Evolutionary conservation across 2,113 vertebrate species (phyloP).

Genomic region (Anseranas semipalmata): DNA sequence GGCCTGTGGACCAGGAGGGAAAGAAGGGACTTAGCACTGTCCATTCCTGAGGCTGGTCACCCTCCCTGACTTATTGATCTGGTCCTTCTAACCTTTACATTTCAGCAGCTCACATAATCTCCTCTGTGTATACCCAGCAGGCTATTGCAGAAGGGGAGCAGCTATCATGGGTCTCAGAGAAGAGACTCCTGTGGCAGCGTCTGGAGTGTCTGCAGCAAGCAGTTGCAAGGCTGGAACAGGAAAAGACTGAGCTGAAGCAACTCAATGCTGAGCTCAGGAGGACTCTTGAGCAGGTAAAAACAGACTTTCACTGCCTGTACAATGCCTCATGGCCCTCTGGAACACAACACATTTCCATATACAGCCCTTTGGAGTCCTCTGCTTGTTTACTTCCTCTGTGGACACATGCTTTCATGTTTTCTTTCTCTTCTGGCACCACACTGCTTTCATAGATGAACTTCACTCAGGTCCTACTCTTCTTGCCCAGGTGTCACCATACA

Average conservation of each 20-base stretch:
- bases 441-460: neutral
- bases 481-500: neutral
- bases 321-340: neutral
- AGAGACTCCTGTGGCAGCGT: conserved; percentile 20
- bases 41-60: neutral
- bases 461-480: neutral
- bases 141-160: neutral
- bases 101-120: neutral
- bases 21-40: neutral
- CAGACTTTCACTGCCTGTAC: neutral
- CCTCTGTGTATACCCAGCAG: conserved; percentile 28
- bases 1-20: neutral
- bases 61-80: neutral
- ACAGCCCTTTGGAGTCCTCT: neutral
- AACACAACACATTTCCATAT: accelerated
- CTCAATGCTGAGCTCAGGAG: conserved; percentile 67
- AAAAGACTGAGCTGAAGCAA: conserved; percentile 58
- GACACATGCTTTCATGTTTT: neutral
- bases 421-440: no score
- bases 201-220: conserved; percentile 63
- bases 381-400: neutral
- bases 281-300: conserved; percentile 72
- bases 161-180: conserved; percentile 34
- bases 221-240: conserved; percentile 68
- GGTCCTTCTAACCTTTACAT: neutral